phyloP scores from a whole-genome alignment of 1,140 invertebrate species.

The Thrips palmi region DNA sequence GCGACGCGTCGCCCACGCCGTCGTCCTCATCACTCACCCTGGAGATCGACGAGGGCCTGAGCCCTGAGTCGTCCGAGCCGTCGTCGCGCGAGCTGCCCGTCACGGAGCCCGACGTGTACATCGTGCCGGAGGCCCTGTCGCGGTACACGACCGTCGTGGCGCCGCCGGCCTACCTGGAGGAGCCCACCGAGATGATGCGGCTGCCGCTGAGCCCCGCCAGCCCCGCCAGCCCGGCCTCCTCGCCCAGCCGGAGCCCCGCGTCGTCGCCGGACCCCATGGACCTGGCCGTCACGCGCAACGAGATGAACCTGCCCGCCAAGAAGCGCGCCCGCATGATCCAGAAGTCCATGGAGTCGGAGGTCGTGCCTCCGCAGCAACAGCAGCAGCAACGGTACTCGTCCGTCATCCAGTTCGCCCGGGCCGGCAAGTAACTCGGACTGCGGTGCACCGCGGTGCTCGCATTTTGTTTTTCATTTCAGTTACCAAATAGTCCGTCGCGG shows the following conservation, averaged over 20 bases:
- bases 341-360: constrained; percentile 36
- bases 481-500: no score
- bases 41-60: constrained; percentile 12
- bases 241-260: constrained; percentile 19
- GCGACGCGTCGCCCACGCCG: constrained; percentile 9
- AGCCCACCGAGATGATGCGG: constrained; percentile 15
- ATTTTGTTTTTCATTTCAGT: no score
- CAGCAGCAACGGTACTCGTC: constrained; percentile 44
- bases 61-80: constrained; percentile 10
- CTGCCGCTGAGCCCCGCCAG: constrained; percentile 37
- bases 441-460: no score
- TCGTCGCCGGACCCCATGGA: constrained; percentile 36
- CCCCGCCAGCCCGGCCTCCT: constrained; percentile 21
- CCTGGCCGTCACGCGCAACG: constrained; percentile 33
- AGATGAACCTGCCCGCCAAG: constrained; percentile 47
- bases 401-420: constrained; percentile 66
- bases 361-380: constrained; percentile 24
- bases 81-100: constrained; percentile 14
- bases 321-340: constrained; percentile 62
- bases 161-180: constrained; percentile 18
- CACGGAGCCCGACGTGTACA: no score
- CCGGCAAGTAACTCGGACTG: no score
- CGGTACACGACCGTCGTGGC: constrained; percentile 16
- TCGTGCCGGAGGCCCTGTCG: constrained; percentile 9
- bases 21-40: constrained; percentile 4